Percentiles rank a stretch among this genome's conserved stretches.
These are phyloP conservation scores for Hirtodrosophila confusa DNA, from an alignment of 2,888 invertebrate species.

Conservation along the genomic window DNA sequence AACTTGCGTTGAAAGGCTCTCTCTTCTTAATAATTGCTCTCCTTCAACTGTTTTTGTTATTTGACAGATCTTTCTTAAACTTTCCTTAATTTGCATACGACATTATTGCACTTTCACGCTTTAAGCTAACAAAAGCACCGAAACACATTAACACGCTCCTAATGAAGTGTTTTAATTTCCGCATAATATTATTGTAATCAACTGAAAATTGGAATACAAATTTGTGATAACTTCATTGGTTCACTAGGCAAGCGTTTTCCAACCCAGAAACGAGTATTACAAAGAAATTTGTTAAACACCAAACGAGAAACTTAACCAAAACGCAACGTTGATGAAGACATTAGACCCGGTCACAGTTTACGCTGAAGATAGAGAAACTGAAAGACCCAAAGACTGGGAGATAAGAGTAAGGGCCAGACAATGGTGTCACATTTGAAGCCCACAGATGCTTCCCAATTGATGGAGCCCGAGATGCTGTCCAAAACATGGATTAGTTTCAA, in stretches of 20 bases:
- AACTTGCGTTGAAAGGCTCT: too few relatives aligned
- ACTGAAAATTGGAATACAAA: slow-evolving; percentile 34
- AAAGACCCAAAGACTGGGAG: slow-evolving; percentile 5
- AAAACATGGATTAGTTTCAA: slow-evolving; percentile 30
- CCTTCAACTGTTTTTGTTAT: background rate
- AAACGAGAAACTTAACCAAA: slow-evolving; percentile 28
- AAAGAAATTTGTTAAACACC: slow-evolving; percentile 45
- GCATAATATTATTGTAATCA: slow-evolving; percentile 60
- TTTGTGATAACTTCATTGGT: slow-evolving; percentile 56
- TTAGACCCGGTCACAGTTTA: slow-evolving; percentile 48
- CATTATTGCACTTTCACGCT: slow-evolving; percentile 66
- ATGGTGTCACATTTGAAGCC: slow-evolving; percentile 65
- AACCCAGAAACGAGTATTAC: background rate
- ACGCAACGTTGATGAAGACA: slow-evolving; percentile 56
- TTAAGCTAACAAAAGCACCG: slow-evolving; percentile 7
- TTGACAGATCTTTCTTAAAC: slow-evolving; percentile 4
- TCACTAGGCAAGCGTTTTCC: background rate
- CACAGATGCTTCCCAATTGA: slow-evolving; percentile 45
- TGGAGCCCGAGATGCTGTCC: background rate
- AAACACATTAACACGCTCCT: slow-evolving; percentile 60
- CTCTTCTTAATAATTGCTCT: too few relatives aligned
- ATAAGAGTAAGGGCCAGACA: slow-evolving; percentile 47
- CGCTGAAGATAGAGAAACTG: slow-evolving; percentile 20
- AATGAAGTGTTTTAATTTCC: slow-evolving; percentile 71
- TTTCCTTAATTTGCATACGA: slow-evolving; percentile 15